Base-by-base conservation (phyloP, 2,797 vertebrate genomes). In the Pangasius mekongensis region DNA sequence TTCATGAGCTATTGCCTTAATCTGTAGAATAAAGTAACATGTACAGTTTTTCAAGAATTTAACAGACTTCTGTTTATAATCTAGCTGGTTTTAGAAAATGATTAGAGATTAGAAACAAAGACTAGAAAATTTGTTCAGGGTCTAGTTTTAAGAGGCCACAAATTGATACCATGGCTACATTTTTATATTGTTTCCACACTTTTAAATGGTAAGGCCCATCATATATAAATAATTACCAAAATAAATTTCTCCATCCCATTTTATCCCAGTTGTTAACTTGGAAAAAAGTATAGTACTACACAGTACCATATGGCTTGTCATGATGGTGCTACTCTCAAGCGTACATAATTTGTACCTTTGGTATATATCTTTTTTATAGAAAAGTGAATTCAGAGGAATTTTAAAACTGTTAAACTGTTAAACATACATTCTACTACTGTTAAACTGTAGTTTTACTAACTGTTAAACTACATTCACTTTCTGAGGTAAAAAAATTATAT, bases 1-100 rank as follows among this genome's bases (percentile, higher is more conserved):
- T 78, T 85, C 73, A 58, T 69, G 71, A 84, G 43, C 27, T 24
- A 33, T 4, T 86, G 69, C 69, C 16, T 60, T 84, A 3, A 67
- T 83, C 13, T 81, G 64, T 56, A 22, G 7, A 83, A 49, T 66
- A 22, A 62, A n/a, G 49, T 71, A 58, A 69, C n/a, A 58, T 47
- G 11, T 52, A 86, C 7, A 22, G 18, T 43, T 47, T 82, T 0
- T 47, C 22, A 27, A 0, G 16, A 77, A 7, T 30, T 66, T 84
- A 36, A 66, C 18, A 13, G 64, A 84, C 33, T n/a, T 87, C 27
- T 33, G 13, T 64, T 60, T 22, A 80, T 80, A 60, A 39, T 39
- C 36, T n/a, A 80, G 3, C 9, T 56, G 1, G 27, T 24, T 73
- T 36, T 52, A 83, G 80, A 87, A 20, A 3, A 3, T 11, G 14